These are phyloP conservation scores for Pachypanchax playfairii DNA, from an alignment of 2,113 vertebrate species.

Conservation along the genomic window DNA sequence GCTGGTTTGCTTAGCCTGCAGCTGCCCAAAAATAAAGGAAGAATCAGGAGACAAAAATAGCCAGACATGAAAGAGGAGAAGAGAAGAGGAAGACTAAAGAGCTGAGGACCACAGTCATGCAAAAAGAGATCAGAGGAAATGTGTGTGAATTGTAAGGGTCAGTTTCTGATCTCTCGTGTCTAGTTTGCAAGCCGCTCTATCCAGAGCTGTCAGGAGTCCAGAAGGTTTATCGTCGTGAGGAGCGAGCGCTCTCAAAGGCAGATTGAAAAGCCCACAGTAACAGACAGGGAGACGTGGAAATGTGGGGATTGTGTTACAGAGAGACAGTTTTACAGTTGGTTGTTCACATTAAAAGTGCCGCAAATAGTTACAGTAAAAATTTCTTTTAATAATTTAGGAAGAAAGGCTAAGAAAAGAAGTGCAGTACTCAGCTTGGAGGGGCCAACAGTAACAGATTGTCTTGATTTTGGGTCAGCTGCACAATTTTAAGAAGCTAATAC, in stretches of 20 bases:
- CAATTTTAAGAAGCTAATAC: too few species aligned
- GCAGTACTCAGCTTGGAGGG: background rate
- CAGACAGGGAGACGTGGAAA: background rate
- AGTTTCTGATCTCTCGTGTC: conserved; percentile 2
- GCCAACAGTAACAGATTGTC: conserved; percentile 3
- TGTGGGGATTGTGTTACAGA: background rate
- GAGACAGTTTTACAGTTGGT: background rate
- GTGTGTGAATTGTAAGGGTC: conserved; percentile 1
- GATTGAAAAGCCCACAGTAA: background rate
- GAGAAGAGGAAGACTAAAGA: conserved; percentile 54
- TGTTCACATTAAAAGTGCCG: background rate
- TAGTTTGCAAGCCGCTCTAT: background rate
- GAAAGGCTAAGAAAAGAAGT: background rate
- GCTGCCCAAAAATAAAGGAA: conserved; percentile 73
- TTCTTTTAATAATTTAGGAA: background rate
- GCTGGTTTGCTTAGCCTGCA: conserved; percentile 47
- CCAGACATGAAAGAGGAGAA: conserved; percentile 67
- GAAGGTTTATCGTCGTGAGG: background rate
- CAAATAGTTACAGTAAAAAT: background rate
- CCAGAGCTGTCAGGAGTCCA: conserved; percentile 4
- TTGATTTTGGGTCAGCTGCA: too few species aligned
- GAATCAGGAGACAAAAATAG: conserved; percentile 71
- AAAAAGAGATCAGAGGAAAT: conserved; percentile 17
- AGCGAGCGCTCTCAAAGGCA: background rate
- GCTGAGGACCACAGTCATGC: conserved; percentile 16